A percentile compares a stretch with the other conserved stretches of the same genome.
These are phyloP conservation scores for Elachura formosa DNA, from an alignment of 2,113 vertebrate species.

Conservation along the genomic window DNA sequence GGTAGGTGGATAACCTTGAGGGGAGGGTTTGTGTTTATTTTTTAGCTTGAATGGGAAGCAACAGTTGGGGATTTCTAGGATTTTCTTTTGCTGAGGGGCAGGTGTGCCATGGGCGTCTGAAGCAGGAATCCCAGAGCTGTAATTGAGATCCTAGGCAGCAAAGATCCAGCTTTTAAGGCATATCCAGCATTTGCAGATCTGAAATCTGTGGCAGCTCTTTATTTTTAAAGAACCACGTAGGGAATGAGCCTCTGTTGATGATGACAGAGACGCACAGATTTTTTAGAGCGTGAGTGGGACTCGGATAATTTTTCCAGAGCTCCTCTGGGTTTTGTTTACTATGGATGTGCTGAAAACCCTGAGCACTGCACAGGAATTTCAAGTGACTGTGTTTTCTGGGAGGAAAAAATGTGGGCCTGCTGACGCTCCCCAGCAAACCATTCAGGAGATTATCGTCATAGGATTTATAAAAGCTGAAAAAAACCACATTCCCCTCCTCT, in stretches of 20 bases:
- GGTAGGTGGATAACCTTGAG: not conserved
- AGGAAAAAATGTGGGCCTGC: not conserved
- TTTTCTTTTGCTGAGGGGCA: not conserved
- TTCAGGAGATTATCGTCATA: not conserved
- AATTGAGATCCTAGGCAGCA: not conserved
- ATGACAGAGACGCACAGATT: rapidly evolving
- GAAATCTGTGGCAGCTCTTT: not conserved
- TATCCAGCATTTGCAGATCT: not conserved
- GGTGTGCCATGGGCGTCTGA: not conserved
- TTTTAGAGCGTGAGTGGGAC: not conserved
- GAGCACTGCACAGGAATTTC: not conserved
- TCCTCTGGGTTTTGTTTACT: not conserved
- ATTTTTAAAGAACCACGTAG: not conserved
- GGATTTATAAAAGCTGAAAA: not conserved
- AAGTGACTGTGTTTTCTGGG: not conserved
- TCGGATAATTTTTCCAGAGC: not conserved
- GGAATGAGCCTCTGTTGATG: not conserved
- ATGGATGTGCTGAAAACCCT: not conserved
- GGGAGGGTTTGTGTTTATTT: not conserved
- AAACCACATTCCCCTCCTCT: not conserved
- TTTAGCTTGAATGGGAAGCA: not conserved
- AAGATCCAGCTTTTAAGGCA: not conserved
- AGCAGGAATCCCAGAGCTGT: not conserved
- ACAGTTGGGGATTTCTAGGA: not conserved
- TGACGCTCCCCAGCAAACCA: not conserved